Conservation (phyloP, 2,888 invertebrate species). For the Pheosia gnoma region DNA sequence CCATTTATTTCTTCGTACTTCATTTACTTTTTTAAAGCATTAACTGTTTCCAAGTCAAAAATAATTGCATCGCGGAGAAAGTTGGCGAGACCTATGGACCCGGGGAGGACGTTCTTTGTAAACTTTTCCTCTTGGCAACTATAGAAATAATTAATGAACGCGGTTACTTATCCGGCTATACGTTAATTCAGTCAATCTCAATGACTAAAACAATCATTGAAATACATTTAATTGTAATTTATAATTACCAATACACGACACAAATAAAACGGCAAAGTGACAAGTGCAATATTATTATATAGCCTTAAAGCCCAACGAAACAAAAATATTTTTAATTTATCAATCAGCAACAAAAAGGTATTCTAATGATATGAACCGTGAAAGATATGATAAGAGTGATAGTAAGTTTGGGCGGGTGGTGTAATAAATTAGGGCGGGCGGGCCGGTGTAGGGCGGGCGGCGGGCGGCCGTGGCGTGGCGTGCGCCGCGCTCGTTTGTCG, state of each 20-base stretch:
- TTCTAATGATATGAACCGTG: conserved; percentile 6
- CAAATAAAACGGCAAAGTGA: too few species aligned
- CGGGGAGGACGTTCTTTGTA: conserved; percentile 20
- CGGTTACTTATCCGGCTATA: background rate
- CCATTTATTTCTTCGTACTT: background rate
- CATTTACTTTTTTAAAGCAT: conserved; percentile 12
- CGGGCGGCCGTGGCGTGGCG: conserved; percentile 70
- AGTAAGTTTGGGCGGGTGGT: conserved; percentile 60
- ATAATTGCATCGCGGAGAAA: conserved; percentile 36
- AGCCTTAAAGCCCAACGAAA: too few species aligned
- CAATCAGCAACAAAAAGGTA: background rate
- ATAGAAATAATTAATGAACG: conserved; percentile 25
- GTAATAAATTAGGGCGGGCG: conserved; percentile 71
- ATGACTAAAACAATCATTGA: too few species aligned
- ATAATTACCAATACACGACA: too few species aligned
- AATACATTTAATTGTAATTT: too few species aligned
- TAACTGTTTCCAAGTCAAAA: conserved; percentile 30
- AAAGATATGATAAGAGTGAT: conserved; percentile 68
- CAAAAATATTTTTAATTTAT: background rate
- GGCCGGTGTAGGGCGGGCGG: conserved; percentile 54
- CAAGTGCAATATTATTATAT: too few species aligned
- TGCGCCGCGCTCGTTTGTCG: conserved; percentile 69
- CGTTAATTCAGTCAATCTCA: too few species aligned
- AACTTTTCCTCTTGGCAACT: conserved; percentile 30
- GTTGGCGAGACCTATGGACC: conserved; percentile 31